A percentile compares a stretch with the other conserved stretches of the same genome.
phyloP scores from a whole-genome alignment of 2,888 invertebrate species.

The Xiphydria camelus region DNA sequence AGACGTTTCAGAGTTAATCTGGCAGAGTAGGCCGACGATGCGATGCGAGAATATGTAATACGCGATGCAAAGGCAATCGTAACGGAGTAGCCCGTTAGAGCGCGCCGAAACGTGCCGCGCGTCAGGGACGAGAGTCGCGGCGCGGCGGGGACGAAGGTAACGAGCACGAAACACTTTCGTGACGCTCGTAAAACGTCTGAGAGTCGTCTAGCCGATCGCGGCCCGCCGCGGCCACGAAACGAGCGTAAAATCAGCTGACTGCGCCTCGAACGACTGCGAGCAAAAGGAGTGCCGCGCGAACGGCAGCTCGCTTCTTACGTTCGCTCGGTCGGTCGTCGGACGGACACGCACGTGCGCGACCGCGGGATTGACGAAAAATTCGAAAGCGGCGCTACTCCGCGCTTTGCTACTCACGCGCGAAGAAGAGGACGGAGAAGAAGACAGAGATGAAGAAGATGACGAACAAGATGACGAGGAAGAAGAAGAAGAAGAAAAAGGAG shows the following conservation, averaged over 20 bases:
- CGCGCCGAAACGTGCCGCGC: too few species aligned
- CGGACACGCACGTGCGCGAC: background rate
- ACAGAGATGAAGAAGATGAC: too few species aligned
- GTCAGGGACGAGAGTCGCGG: too few species aligned
- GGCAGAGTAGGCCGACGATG: too few species aligned
- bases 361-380: background rate
- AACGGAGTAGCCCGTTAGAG: too few species aligned
- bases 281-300: background rate
- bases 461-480: too few species aligned
- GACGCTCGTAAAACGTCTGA: slow-evolving; percentile 17
- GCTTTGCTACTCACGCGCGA: too few species aligned
- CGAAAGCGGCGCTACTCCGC: background rate
- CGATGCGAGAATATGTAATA: too few species aligned
- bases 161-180: slow-evolving; percentile 13
- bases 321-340: background rate
- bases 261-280: background rate
- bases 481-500: background rate
- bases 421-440: too few species aligned
- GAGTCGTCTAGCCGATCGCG: slow-evolving; percentile 9
- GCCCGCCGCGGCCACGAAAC: background rate
- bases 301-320: background rate
- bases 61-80: too few species aligned
- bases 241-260: slow-evolving; percentile 1
- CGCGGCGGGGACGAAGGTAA: slow-evolving; percentile 9
- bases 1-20: too few species aligned